phyloP scores from a whole-genome alignment of 2,797 vertebrate species.

The Hypotaenidia philippensis region DNA sequence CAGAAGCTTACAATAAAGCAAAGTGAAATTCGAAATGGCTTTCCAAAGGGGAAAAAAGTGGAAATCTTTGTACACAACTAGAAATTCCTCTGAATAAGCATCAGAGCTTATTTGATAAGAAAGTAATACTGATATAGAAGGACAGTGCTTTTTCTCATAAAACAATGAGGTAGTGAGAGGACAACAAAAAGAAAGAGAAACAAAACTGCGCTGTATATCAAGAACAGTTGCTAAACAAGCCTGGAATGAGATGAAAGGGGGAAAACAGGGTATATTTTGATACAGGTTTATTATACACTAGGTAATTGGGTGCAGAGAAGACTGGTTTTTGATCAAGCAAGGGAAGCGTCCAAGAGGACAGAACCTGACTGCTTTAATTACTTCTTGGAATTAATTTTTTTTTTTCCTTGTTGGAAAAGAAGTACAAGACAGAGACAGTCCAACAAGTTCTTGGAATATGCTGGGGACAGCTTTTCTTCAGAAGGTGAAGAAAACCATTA shows the following conservation, averaged over 20 bases:
- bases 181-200: background rate
- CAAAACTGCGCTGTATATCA: background rate
- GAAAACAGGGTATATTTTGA: background rate
- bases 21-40: background rate
- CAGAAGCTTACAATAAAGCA: background rate
- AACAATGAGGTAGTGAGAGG: background rate
- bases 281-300: slow-evolving; percentile 39
- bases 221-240: background rate
- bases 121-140: background rate
- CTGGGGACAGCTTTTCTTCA: slow-evolving; percentile 70
- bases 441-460: slow-evolving; percentile 72
- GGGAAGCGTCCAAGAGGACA: slow-evolving; percentile 16
- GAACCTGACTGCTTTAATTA: slow-evolving; percentile 58
- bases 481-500: slow-evolving; percentile 64
- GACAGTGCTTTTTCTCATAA: background rate
- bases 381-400: slow-evolving; percentile 22
- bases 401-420: slow-evolving; percentile 48
- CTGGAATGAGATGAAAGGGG: slow-evolving; percentile 58
- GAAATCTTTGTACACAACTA: background rate
- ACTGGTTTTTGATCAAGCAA: slow-evolving; percentile 47
- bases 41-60: background rate
- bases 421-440: slow-evolving; percentile 59
- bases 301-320: slow-evolving; percentile 22
- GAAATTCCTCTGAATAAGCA: background rate
- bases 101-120: background rate